These are phyloP conservation scores for Caenorhabditis uteleia DNA, from an alignment of 2,888 invertebrate species.

Conservation along the genomic window DNA sequence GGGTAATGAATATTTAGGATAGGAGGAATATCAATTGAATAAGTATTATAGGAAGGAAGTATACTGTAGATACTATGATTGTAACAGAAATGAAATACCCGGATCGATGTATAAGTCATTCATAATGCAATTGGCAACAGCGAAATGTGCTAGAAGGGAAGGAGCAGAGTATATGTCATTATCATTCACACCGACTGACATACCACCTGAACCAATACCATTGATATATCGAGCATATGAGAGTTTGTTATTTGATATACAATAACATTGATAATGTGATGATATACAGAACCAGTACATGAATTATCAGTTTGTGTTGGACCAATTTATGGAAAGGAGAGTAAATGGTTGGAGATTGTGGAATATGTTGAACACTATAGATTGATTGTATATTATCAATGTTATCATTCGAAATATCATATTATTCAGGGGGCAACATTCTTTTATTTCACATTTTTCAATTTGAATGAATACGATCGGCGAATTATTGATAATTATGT, in stretches of 20 bases:
- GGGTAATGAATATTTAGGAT: too few species aligned
- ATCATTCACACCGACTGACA: neutral
- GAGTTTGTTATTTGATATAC: neutral
- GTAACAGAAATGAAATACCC: constrained; percentile 3
- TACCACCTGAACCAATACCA: constrained; percentile 1
- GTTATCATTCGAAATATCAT: too few species aligned
- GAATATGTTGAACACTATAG: constrained; percentile 5
- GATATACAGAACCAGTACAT: constrained; percentile 3
- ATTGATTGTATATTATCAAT: too few species aligned
- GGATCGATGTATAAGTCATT: neutral
- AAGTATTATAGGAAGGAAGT: neutral
- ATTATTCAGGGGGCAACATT: too few species aligned
- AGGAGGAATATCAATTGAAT: too few species aligned
- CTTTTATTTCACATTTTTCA: too few species aligned
- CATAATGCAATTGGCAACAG: neutral
- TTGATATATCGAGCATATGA: constrained; percentile 1
- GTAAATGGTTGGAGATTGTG: constrained; percentile 1
- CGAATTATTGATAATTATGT: too few species aligned
- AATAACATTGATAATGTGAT: neutral
- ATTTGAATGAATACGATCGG: too few species aligned
- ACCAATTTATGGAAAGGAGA: constrained; percentile 6
- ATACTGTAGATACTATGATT: constrained; percentile 7
- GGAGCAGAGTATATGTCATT: constrained; percentile 5
- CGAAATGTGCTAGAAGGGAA: neutral
- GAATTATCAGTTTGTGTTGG: constrained; percentile 1